Base-by-base conservation (phyloP, 37 sponge, comb jelly and placozoan species). In the Cliona cf. orientalis region DNA sequence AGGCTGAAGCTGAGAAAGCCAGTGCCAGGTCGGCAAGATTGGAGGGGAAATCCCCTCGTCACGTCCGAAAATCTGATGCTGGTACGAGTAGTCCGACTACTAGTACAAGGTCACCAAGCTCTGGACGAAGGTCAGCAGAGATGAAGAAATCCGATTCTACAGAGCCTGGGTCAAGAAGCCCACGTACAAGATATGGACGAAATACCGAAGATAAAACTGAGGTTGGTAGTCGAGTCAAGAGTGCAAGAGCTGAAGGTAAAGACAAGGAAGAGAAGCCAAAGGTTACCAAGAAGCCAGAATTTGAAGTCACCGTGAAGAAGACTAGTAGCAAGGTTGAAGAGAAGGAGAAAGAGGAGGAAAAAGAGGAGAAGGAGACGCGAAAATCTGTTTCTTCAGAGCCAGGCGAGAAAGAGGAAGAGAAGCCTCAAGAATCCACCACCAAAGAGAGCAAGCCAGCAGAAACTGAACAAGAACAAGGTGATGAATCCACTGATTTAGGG, bases 31-130 rank as follows among this genome's bases (percentile, higher is more conserved):
- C 63, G 6, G 63, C 53, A 7, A 75, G 7, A 37, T 25, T n/a
- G n/a, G n/a, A n/a, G n/a, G n/a, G n/a, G n/a, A n/a, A 21, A 33
- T 49, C 69, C 4, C 42, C 69, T 23, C 37, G 69, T 53, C 36
- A 2, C 9, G 49, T 40, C 22, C 49, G 12, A 26, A 78, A 26
- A 58, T 2, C 41, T 3, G 36, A 38, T 58, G 22, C 58, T 55
- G n/a, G 75, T 11, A 58, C 36, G 23, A 42, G 32, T 28, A 25
- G 32, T 55, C 55, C 39, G 37, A 34, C 37, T 5, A 34, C 42
- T 75, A 62, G 42, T 38, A 75, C 42, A 12, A 59, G 34, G 21
- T 75, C 62, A 0, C 58, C 81, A n/a, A 3, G 60, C 58, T n/a
- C 71, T 6, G 81, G 49, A n/a, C 12, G 71, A 9, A 58, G 17